Evolutionary conservation across 1,140 invertebrate species (phyloP), one percentile per base, ranked within the genome.

Genomic region (Coenobita brevimanus): DNA sequence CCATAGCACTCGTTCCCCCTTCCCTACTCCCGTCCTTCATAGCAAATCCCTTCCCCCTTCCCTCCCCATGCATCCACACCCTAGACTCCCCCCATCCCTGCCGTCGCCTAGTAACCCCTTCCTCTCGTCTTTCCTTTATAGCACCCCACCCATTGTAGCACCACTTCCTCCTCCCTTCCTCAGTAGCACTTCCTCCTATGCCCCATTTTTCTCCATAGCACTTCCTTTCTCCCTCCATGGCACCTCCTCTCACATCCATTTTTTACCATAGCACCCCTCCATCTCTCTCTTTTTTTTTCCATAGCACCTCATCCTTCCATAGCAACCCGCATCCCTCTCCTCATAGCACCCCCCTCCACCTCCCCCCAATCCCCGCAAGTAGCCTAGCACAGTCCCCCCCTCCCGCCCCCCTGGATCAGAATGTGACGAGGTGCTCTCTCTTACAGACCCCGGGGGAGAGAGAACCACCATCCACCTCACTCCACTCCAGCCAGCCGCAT

Each of bases 361-460:
- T 46, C 78, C 54, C 46, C 78, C 17, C 50, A 21, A 30, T 24
- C 43, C 17, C 41, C 64, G 4, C n/a, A 4, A 67, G 10, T n/a
- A n/a, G n/a, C n/a, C 10, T 8, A 76, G 50, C 50, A 54, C 17
- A 8, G 1, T 43, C n/a, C 30, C 15, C 27, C n/a, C n/a, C 46
- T 30, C 78, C 78, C 54, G 13, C 21, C 33, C 78, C 78, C 41
- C 78, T 57, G 64, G 79, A 79, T 83, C 79, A 86, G 73, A 43
- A 86, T 87, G 82, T 84, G 78, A 86, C 84, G 84, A 89, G 69
- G 75, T 78, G 73, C 69, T 86, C 54, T 89, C 76, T 89, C 80
- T 90, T 90, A 81, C 89, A 89, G 86, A 90, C 89, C 89, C 87
- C 84, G 79, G 15, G 41, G 36, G 73, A 76, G 73, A 76, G 73